These are phyloP conservation scores for Pyrocephalus nanus DNA, from an alignment of 2,797 vertebrate species.

Conservation along the genomic window DNA sequence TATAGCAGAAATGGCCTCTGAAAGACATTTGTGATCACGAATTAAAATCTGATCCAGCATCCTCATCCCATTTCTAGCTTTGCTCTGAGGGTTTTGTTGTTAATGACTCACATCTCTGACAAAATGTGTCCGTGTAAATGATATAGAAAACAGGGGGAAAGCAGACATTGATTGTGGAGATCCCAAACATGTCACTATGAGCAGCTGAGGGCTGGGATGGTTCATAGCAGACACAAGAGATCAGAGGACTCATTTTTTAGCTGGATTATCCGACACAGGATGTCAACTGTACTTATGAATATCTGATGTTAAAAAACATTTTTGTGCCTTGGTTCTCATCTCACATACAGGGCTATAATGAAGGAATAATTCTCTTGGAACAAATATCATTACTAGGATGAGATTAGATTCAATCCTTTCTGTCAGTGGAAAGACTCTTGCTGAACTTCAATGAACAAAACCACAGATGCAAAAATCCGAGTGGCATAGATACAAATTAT, in stretches of 20 bases:
- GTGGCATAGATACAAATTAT: conserved; percentile 81
- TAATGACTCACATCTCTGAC: not conserved
- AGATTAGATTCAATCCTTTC: not conserved
- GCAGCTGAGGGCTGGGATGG: not conserved
- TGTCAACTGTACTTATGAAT: not conserved
- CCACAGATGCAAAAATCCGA: conserved; percentile 59
- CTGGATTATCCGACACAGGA: not conserved
- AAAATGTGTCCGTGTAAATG: not conserved
- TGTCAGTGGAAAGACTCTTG: not conserved
- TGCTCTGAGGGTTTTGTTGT: not conserved
- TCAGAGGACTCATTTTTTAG: not conserved
- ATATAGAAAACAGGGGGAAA: not conserved
- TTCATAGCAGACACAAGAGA: not conserved
- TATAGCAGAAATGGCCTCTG: not conserved
- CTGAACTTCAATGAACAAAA: conserved; percentile 17
- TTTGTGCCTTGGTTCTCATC: not conserved
- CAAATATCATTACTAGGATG: conserved; percentile 6
- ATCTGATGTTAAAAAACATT: not conserved
- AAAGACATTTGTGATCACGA: not conserved
- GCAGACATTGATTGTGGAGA: not conserved
- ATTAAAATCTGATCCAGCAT: not conserved
- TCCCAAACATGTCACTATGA: not conserved
- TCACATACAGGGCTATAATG: not conserved
- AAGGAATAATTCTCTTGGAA: conserved; percentile 31
- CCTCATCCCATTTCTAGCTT: not conserved